Percentiles rank a stretch among this genome's conserved stretches.
Evolutionary conservation across 37 sponge, comb jelly and placozoan genomes (phyloP).

Genomic region (Hormiphora californensis): DNA sequence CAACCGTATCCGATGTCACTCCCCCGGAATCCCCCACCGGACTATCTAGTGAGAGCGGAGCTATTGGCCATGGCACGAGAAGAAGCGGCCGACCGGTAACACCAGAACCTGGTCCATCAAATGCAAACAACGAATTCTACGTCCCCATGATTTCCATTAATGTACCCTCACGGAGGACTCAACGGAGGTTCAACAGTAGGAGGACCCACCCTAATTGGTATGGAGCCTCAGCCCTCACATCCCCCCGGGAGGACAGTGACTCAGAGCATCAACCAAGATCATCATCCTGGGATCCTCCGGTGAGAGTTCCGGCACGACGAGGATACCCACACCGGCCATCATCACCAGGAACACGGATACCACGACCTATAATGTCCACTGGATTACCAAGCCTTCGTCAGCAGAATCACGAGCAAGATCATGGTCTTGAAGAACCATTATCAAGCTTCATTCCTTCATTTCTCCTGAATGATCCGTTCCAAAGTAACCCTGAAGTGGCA

Average conservation of each 20-base stretch:
- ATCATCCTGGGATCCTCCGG: no score
- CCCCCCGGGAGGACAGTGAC: no score
- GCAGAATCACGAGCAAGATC: no score
- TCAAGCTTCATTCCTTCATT: neutral
- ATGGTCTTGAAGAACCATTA: neutral
- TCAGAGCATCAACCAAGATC: no score
- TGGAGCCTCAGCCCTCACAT: no score
- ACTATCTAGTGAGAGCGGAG: neutral
- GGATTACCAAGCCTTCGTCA: no score
- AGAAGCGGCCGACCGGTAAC: neutral
- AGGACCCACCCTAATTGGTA: neutral
- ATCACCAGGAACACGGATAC: no score
- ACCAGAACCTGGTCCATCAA: neutral
- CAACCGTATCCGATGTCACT: neutral
- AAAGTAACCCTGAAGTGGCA: neutral
- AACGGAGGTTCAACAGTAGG: neutral
- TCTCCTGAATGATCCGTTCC: neutral
- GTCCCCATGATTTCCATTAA: constrained; percentile 10
- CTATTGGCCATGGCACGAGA: neutral
- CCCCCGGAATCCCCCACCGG: neutral
- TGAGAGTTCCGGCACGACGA: no score
- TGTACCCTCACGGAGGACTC: neutral
- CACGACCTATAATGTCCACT: no score
- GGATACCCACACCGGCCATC: no score
- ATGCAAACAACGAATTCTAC: neutral